These are phyloP conservation scores for Dromius quadrimaculatus DNA, from an alignment of 2,888 invertebrate species.

Conservation along the genomic window DNA sequence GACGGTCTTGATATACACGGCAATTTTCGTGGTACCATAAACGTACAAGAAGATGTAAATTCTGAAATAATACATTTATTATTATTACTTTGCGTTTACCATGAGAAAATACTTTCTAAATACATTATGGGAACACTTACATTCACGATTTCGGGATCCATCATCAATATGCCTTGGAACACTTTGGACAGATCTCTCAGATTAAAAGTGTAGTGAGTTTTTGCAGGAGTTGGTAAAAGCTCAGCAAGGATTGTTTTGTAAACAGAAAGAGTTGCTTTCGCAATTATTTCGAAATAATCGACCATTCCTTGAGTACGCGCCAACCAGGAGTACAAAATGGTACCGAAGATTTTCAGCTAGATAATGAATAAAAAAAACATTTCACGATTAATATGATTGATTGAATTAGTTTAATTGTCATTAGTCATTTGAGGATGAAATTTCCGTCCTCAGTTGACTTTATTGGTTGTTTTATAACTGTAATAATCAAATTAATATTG, in stretches of 20 bases:
- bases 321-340: conserved; percentile 79
- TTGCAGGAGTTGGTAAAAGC: conserved; percentile 87
- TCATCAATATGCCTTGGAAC: conserved; percentile 83
- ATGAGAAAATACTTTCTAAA: too few species aligned
- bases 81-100: too few species aligned
- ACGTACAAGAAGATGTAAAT: not conserved
- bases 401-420: not conserved
- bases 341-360: conserved; percentile 72
- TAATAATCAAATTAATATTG: too few species aligned
- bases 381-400: not conserved
- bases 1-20: conserved; percentile 88
- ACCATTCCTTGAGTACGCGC: conserved; percentile 61
- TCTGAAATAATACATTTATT: conserved; percentile 6
- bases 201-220: conserved; percentile 93
- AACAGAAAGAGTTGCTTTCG: conserved; percentile 76
- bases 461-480: too few species aligned
- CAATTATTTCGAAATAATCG: conserved; percentile 67
- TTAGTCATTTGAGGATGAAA: too few species aligned
- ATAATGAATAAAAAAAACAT: conserved; percentile 3
- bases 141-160: conserved; percentile 73
- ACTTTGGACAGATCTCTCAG: conserved; percentile 87
- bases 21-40: conserved; percentile 92
- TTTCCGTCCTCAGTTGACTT: not conserved
- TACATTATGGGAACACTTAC: conserved; percentile 64
- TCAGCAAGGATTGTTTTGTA: conserved; percentile 76